Conservation (phyloP, 2,113 vertebrate species). For the Mormyrus lacerda region DNA sequence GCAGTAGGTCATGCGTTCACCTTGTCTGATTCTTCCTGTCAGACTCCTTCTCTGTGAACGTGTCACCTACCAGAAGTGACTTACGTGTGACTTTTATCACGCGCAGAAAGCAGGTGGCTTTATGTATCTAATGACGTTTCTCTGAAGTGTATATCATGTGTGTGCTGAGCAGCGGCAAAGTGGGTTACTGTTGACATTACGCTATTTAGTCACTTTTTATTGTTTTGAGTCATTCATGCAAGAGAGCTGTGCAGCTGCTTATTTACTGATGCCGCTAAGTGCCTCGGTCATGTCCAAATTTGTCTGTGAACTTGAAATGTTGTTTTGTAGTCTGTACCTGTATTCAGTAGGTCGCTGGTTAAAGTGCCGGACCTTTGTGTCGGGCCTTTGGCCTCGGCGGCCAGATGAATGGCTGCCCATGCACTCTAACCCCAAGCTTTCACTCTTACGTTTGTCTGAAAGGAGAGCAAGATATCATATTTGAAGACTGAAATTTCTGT, state of each 20-base stretch:
- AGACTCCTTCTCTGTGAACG: neutral
- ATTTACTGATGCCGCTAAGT: neutral
- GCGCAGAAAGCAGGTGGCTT: neutral
- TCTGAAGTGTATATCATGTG: neutral
- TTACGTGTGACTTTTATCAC: neutral
- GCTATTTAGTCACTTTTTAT: neutral
- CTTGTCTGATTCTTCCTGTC: neutral
- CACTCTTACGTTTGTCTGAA: neutral
- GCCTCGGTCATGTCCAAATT: neutral
- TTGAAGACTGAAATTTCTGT: neutral
- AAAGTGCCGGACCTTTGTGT: neutral
- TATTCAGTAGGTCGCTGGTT: neutral
- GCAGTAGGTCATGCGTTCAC: neutral
- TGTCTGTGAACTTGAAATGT: neutral
- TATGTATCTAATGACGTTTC: neutral
- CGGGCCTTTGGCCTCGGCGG: neutral
- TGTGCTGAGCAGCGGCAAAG: neutral
- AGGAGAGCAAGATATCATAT: neutral
- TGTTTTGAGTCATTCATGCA: neutral
- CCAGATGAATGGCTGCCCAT: neutral
- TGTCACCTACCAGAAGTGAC: neutral
- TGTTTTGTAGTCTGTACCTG: neutral
- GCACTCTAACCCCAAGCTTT: neutral
- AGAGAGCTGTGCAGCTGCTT: neutral
- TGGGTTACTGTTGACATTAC: neutral